Evolutionary conservation across 2,888 invertebrate genomes (phyloP).

Genomic region (Strigamia maritima): DNA sequence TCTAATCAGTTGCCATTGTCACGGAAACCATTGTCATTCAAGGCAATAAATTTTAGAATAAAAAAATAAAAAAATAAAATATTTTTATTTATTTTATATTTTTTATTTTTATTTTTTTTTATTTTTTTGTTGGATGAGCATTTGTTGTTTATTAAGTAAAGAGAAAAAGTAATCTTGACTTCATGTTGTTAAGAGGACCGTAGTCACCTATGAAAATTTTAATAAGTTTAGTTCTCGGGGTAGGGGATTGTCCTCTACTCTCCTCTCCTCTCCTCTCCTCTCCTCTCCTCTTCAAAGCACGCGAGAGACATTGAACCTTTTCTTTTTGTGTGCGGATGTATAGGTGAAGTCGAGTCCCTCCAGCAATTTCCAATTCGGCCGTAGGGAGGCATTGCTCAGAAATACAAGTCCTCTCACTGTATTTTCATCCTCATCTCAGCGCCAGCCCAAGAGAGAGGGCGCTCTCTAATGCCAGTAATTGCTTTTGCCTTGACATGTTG

Average conservation of each 20-base stretch:
- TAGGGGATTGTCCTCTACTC: neutral
- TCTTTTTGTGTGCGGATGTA: neutral
- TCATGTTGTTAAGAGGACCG: neutral
- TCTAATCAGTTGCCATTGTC: neutral
- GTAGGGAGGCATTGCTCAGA: conserved; percentile 21
- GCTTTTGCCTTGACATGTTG: conserved; percentile 32
- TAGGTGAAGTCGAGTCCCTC: neutral
- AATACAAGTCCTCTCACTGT: conserved; percentile 18
- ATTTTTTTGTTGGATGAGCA: neutral
- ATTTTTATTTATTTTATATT: too few relatives aligned
- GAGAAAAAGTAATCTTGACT: neutral
- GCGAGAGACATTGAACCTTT: conserved; percentile 19
- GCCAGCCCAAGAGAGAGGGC: conserved; percentile 6
- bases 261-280: neutral
- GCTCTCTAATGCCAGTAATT: conserved; percentile 36
- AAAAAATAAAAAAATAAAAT: neutral
- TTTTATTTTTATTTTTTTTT: too few relatives aligned
- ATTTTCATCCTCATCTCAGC: conserved; percentile 10
- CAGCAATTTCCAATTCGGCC: conserved; percentile 25
- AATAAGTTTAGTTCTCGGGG: neutral
- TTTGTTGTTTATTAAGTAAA: neutral
- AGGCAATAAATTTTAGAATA: neutral
- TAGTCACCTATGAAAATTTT: conserved; percentile 7
- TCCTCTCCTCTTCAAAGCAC: neutral
- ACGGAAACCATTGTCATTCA: neutral